phyloP scores from a whole-genome alignment of 2,888 invertebrate species.

The Pollenia amentaria region DNA sequence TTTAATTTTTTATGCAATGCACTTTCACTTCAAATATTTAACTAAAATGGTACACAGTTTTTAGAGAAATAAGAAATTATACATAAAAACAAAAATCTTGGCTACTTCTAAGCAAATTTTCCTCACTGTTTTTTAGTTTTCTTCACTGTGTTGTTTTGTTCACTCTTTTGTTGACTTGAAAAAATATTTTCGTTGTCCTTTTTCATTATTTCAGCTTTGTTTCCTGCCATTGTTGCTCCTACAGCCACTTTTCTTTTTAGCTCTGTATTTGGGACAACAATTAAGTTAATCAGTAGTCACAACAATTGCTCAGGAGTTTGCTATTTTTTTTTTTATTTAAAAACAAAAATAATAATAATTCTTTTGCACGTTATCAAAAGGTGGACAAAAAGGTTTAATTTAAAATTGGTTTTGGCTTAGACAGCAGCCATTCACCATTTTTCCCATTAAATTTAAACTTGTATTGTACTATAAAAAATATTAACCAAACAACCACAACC shows the following conservation, averaged over 20 bases:
- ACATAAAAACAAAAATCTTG: background rate
- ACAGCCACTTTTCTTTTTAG: background rate
- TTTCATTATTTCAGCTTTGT: background rate
- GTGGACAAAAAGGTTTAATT: constrained; percentile 38
- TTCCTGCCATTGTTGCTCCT: background rate
- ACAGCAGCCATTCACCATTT: background rate
- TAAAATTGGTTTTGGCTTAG: constrained; percentile 31
- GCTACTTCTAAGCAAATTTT: background rate
- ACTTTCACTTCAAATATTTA: too few relatives aligned
- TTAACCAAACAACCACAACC: background rate
- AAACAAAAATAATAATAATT: too few relatives aligned
- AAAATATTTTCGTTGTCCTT: constrained; percentile 5
- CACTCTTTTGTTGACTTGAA: background rate
- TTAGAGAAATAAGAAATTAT: background rate
- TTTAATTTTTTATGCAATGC: too few relatives aligned
- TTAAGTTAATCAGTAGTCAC: constrained; percentile 52
- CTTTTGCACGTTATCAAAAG: background rate
- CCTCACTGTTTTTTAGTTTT: background rate
- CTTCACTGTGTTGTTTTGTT: background rate
- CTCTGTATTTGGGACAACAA: constrained; percentile 12
- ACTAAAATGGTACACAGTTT: too few relatives aligned
- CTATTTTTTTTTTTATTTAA: background rate
- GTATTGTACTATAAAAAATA: background rate
- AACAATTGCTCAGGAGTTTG: background rate
- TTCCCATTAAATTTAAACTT: background rate